Conservation (phyloP, 2,888 invertebrate genomes). For the Neoascia interrupta region DNA sequence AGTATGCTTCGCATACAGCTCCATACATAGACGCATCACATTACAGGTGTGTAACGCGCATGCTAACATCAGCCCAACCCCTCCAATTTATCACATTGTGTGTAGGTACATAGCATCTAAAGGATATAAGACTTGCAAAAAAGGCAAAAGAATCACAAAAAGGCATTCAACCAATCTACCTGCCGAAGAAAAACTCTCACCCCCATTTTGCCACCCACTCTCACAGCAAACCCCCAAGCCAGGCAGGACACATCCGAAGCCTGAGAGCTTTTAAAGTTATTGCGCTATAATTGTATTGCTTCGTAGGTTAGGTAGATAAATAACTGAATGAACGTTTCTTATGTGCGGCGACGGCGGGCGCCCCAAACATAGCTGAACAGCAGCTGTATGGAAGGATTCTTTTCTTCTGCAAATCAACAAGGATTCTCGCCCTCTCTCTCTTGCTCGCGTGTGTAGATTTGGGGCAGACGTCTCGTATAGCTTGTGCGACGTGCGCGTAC, state of each 20-base stretch:
- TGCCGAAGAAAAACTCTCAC: slow-evolving; percentile 74
- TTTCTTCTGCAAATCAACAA: slow-evolving; percentile 64
- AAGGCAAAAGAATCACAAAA: slow-evolving; percentile 43
- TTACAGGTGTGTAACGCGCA: slow-evolving; percentile 68
- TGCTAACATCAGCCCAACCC: slow-evolving; percentile 64
- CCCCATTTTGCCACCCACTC: slow-evolving; percentile 29
- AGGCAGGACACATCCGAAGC: slow-evolving; percentile 22
- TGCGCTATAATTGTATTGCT: slow-evolving; percentile 67
- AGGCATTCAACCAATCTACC: slow-evolving; percentile 78
- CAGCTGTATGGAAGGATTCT: slow-evolving; percentile 52
- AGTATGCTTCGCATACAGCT: slow-evolving; percentile 9
- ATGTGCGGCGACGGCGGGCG: no score
- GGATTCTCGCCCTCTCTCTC: slow-evolving; percentile 61
- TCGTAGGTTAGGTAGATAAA: slow-evolving; percentile 57
- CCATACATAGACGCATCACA: slow-evolving; percentile 57
- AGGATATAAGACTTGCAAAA: slow-evolving; percentile 26
- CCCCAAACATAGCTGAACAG: slow-evolving; percentile 6
- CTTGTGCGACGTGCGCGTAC: slow-evolving; percentile 68
- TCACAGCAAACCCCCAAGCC: no score
- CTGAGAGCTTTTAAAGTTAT: slow-evolving; percentile 67
- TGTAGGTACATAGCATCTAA: slow-evolving; percentile 36
- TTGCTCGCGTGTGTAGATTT: slow-evolving; percentile 3
- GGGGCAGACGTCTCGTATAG: slow-evolving; percentile 18
- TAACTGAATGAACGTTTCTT: slow-evolving; percentile 66
- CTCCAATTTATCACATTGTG: slow-evolving; percentile 55